Percentiles rank a stretch among this genome's conserved stretches.
Conservation (phyloP, 2,113 vertebrate genomes). For the Piaya cayana region DNA sequence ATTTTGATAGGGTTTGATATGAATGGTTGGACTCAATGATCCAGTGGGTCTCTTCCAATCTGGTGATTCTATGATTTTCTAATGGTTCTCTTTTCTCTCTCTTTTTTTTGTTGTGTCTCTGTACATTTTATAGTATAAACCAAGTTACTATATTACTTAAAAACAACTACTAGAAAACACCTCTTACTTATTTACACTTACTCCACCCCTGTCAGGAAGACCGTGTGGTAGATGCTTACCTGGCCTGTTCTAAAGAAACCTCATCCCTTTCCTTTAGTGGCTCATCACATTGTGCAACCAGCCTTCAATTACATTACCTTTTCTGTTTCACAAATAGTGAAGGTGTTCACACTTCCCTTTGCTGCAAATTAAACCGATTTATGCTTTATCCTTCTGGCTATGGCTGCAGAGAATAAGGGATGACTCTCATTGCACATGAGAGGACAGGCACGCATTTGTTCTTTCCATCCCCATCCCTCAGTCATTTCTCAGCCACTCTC, state of each 20-base stretch:
- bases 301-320: background rate
- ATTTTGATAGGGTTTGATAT: too few species aligned
- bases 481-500: background rate
- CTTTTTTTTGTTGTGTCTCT: background rate
- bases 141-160: too few species aligned
- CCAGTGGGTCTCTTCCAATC: too few species aligned
- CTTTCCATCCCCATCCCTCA: background rate
- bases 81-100: background rate
- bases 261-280: background rate
- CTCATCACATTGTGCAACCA: background rate
- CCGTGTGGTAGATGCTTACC: background rate
- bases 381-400: background rate
- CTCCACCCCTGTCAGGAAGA: rapidly evolving
- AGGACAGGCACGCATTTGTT: background rate
- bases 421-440: background rate
- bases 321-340: background rate
- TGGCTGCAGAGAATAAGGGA: rapidly evolving
- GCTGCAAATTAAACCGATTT: background rate
- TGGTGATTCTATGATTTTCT: too few species aligned
- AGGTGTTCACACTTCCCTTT: background rate
- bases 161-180: background rate
- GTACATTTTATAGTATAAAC: background rate
- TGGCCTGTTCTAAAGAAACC: background rate
- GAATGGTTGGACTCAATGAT: too few species aligned
- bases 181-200: too few species aligned